Percentiles rank a stretch among this genome's conserved stretches.
phyloP scores from a whole-genome alignment of 2,113 vertebrate genomes.

The Mungos mungo region DNA sequence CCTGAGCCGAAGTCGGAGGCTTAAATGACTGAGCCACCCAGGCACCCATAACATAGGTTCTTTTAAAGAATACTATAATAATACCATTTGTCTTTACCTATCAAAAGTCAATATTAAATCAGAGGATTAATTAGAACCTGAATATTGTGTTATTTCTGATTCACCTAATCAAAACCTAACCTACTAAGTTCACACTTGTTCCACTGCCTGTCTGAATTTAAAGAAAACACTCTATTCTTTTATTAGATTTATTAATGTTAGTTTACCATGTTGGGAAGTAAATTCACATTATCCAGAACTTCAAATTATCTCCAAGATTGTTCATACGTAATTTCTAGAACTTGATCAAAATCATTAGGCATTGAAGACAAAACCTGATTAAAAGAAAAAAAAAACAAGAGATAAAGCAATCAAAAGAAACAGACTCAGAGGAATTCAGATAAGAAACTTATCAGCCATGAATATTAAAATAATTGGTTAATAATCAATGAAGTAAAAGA shows the following conservation, averaged over 20 bases:
- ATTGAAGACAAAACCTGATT: neutral
- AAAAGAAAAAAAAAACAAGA: neutral
- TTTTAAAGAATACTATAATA: neutral
- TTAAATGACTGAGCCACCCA: no score
- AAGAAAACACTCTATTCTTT: neutral
- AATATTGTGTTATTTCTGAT: neutral
- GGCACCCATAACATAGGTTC: neutral
- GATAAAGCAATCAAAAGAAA: neutral
- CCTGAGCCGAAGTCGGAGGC: no score
- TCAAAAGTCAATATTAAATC: neutral
- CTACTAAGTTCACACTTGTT: neutral
- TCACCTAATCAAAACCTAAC: neutral
- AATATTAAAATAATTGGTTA: neutral
- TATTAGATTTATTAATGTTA: neutral
- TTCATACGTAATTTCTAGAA: neutral
- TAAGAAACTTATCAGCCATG: neutral
- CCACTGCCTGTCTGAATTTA: neutral
- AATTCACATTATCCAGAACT: neutral
- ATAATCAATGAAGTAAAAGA: neutral
- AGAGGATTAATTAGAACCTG: neutral
- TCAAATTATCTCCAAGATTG: neutral
- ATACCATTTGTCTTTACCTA: neutral
- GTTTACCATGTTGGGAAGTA: neutral
- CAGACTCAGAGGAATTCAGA: neutral
- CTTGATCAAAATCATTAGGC: neutral